phyloP scores from a whole-genome alignment of 2,113 vertebrate genomes.

The Protobothrops flavoviridis region DNA sequence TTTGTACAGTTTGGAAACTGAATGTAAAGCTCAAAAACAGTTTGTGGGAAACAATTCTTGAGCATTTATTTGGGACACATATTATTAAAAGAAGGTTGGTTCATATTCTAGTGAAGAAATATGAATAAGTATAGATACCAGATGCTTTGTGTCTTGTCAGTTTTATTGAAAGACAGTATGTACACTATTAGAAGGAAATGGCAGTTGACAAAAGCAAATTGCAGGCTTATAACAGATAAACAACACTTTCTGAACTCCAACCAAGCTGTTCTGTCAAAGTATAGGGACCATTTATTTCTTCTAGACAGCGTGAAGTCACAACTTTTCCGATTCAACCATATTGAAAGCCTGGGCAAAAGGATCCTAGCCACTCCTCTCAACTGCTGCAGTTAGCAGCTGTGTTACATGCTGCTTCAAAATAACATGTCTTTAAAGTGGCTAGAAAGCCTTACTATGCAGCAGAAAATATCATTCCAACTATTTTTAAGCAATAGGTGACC shows the following conservation, averaged over 20 bases:
- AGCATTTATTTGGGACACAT: neutral
- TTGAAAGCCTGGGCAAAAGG: constrained; percentile 27
- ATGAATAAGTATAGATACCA: constrained; percentile 23
- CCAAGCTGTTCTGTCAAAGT: neutral
- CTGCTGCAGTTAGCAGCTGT: neutral
- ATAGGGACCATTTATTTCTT: constrained; percentile 11
- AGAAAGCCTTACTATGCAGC: constrained; percentile 17
- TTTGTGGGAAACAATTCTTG: constrained; percentile 36
- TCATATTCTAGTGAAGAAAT: constrained; percentile 47
- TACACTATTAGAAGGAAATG: constrained; percentile 25
- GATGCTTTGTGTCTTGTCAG: constrained; percentile 23
- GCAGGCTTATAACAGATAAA: constrained; percentile 29
- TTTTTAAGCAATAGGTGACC: constrained; percentile 5
- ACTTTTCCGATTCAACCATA: neutral
- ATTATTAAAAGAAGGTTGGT: constrained; percentile 17
- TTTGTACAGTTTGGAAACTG: constrained; percentile 22
- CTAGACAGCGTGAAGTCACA: neutral
- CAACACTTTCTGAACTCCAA: constrained; percentile 23
- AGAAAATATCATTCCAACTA: constrained; percentile 8
- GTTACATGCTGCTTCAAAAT: constrained; percentile 20
- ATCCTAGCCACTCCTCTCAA: constrained; percentile 14
- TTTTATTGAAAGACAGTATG: neutral
- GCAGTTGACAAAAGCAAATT: constrained; percentile 34
- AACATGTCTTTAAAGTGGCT: constrained; percentile 3
- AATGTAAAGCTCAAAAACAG: constrained; percentile 42